These are phyloP conservation scores for Drosophila dives DNA, from an alignment of 2,888 invertebrate species.

Conservation along the genomic window DNA sequence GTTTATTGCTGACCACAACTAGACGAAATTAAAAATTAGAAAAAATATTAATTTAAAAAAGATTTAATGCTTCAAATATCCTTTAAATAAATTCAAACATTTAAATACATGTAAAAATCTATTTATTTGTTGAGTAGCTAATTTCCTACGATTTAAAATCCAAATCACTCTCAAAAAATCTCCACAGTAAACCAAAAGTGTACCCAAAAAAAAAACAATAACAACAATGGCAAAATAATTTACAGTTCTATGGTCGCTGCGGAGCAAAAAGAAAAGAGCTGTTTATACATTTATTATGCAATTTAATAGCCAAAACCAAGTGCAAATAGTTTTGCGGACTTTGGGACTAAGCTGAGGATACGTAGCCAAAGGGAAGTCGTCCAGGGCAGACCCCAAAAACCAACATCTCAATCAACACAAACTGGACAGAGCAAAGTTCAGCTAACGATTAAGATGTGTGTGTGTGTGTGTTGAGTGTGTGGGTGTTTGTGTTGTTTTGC, in stretches of 20 bases:
- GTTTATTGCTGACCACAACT: background rate
- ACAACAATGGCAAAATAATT: slow-evolving; percentile 61
- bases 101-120: background rate
- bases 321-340: slow-evolving; percentile 73
- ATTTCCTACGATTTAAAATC: background rate
- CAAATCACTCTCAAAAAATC: background rate
- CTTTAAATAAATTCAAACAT: background rate
- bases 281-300: slow-evolving; percentile 69
- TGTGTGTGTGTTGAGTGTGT: slow-evolving; percentile 17
- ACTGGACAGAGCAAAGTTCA: slow-evolving; percentile 55
- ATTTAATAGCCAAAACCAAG: slow-evolving; percentile 73
- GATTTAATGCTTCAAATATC: background rate
- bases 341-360: slow-evolving; percentile 22
- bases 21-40: background rate
- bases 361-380: slow-evolving; percentile 3
- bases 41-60: background rate
- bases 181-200: slow-evolving; percentile 14
- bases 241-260: slow-evolving; percentile 35
- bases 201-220: slow-evolving; percentile 10
- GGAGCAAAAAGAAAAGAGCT: slow-evolving; percentile 30
- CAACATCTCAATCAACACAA: slow-evolving; percentile 70
- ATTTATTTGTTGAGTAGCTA: background rate
- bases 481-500: slow-evolving; percentile 18
- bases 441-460: slow-evolving; percentile 58
- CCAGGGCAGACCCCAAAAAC: slow-evolving; percentile 44